Evolutionary conservation across 2,888 invertebrate species (phyloP).

Genomic region (Tachystola acroxantha): DNA sequence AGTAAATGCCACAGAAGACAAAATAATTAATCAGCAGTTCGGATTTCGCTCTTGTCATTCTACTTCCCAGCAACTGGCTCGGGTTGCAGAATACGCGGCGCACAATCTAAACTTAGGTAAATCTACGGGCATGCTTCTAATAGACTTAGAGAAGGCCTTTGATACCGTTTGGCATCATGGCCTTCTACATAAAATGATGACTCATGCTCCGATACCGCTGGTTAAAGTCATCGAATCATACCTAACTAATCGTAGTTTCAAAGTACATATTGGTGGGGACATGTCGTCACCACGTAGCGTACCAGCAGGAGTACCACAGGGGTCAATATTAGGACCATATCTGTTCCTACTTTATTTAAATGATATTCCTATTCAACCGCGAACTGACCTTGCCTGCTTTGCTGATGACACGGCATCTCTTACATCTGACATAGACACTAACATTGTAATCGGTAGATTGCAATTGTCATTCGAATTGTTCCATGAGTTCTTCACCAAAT

Average conservation of each 20-base stretch:
- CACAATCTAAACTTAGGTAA: conserved; percentile 4
- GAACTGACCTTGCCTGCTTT: conserved; percentile 5
- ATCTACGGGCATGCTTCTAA: conserved; percentile 7
- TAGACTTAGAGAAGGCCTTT: no score
- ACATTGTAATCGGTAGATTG: conserved; percentile 7
- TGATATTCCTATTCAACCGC: conserved; percentile 3
- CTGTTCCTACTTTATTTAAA: conserved; percentile 7
- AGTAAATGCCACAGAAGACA: neutral
- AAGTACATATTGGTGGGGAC: conserved; percentile 2
- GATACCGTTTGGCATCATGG: no score
- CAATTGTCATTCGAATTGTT: conserved; percentile 8
- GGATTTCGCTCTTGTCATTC: conserved; percentile 9
- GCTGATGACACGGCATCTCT: conserved; percentile 12
- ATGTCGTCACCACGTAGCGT: neutral
- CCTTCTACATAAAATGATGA: neutral
- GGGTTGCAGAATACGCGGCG: conserved; percentile 1
- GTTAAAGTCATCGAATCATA: conserved; percentile 6
- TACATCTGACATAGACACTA: conserved; percentile 5
- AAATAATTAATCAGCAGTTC: conserved; percentile 9
- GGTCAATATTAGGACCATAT: conserved; percentile 10
- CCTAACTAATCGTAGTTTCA: neutral
- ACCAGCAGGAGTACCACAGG: conserved; percentile 11
- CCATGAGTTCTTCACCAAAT: conserved; percentile 4
- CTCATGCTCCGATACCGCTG: neutral
- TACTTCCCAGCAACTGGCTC: conserved; percentile 7